Percentiles rank a stretch among this genome's conserved stretches.
Conservation (phyloP, 1,140 invertebrate genomes). For the Drosophila orena region DNA sequence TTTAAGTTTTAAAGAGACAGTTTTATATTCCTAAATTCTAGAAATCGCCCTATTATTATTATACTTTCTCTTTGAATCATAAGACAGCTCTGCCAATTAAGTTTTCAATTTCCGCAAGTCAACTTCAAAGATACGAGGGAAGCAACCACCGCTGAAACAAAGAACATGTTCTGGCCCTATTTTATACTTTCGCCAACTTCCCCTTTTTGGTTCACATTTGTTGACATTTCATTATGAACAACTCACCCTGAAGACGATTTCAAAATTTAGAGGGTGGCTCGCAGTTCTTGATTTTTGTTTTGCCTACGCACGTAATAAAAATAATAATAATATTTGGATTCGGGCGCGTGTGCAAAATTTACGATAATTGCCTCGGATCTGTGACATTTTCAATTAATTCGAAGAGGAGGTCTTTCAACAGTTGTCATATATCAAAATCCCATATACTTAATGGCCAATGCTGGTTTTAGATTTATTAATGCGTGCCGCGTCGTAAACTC, state of each 20-base stretch:
- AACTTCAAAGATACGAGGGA: slow-evolving; percentile 40
- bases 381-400: slow-evolving; percentile 76
- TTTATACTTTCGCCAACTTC: slow-evolving; percentile 1
- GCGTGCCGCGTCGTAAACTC: slow-evolving; percentile 9
- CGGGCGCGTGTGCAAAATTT: slow-evolving; percentile 68
- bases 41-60: not conserved
- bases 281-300: slow-evolving; percentile 43
- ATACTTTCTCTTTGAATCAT: too few species aligned
- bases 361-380: slow-evolving; percentile 73
- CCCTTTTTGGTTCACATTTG: slow-evolving; percentile 20
- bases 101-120: slow-evolving; percentile 59
- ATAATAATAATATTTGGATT: slow-evolving; percentile 78
- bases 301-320: slow-evolving; percentile 68
- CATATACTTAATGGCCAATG: slow-evolving; percentile 10
- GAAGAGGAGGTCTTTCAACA: slow-evolving; percentile 7
- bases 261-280: slow-evolving; percentile 36
- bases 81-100: slow-evolving; percentile 48
- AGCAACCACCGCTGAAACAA: slow-evolving; percentile 27
- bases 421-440: slow-evolving; percentile 9
- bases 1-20: too few species aligned
- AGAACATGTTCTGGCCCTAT: slow-evolving; percentile 11
- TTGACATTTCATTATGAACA: slow-evolving; percentile 73
- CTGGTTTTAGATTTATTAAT: slow-evolving; percentile 8
- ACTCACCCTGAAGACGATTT: slow-evolving; percentile 14
- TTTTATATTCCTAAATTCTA: too few species aligned